Percentiles rank a stretch among this genome's conserved stretches.
Evolutionary conservation across 2,113 vertebrate genomes (phyloP).

Genomic region (Sciurus niger): DNA sequence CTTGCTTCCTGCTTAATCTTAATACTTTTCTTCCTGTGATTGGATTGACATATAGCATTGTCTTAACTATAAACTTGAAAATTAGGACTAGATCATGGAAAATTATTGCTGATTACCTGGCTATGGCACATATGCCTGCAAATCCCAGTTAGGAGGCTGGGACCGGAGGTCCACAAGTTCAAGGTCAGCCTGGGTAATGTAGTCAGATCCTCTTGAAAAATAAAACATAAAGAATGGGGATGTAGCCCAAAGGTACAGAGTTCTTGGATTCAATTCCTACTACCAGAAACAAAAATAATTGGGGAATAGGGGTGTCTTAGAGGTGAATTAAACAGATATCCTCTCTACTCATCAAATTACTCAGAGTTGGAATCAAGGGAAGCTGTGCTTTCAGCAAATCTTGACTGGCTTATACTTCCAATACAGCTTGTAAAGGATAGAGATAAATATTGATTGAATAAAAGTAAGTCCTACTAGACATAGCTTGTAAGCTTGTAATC

Average conservation of each 20-base stretch:
- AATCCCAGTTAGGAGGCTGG: not conserved
- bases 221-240: not conserved
- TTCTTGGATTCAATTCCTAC: not conserved
- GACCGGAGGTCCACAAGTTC: not conserved
- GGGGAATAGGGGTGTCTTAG: not conserved
- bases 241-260: not conserved
- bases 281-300: not conserved
- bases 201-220: not conserved
- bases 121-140: not conserved
- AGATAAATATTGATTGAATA: not conserved
- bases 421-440: not conserved
- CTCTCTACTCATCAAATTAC: not conserved
- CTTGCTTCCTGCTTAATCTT: not conserved
- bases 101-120: not conserved
- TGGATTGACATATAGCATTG: not conserved
- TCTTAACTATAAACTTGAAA: conserved; percentile 32
- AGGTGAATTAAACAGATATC: not conserved
- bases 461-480: not conserved
- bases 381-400: not conserved
- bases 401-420: not conserved
- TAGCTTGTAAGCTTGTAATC: not conserved
- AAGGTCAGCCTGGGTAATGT: not conserved
- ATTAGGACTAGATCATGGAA: not conserved
- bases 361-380: not conserved
- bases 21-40: not conserved